phyloP scores from a whole-genome alignment of 2,113 vertebrate species.

The Falco punctatus region DNA sequence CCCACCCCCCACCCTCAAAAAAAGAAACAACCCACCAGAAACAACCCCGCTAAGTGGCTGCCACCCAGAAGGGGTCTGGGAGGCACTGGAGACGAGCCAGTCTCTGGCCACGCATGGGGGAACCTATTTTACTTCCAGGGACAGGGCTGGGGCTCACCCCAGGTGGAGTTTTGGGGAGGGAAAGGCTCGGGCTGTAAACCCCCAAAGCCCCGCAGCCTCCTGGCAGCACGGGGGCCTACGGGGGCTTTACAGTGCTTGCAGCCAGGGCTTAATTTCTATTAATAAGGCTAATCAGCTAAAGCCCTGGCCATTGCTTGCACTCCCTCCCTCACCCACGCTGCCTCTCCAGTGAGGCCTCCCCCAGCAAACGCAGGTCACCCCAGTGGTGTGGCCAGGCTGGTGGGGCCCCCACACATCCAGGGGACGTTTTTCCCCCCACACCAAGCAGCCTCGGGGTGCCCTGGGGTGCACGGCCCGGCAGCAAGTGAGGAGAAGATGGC shows the following conservation, averaged over 20 bases:
- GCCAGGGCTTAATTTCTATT: constrained; percentile 56
- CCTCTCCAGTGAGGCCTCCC: background rate
- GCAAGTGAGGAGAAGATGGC: background rate
- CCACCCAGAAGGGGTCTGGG: background rate
- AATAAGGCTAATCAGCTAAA: constrained; percentile 69
- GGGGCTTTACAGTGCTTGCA: background rate
- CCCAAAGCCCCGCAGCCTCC: background rate
- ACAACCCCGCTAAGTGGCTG: background rate
- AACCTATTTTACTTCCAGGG: background rate
- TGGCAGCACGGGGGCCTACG: background rate
- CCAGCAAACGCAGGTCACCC: background rate
- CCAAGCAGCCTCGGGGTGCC: accelerated
- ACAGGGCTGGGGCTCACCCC: background rate
- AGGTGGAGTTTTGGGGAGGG: background rate
- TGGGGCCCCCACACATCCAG: background rate
- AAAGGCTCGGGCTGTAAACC: background rate
- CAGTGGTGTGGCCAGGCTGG: accelerated
- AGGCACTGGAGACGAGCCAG: accelerated
- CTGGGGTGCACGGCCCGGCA: accelerated
- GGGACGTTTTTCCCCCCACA: accelerated
- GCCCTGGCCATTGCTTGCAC: background rate
- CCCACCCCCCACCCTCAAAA: too few relatives aligned
- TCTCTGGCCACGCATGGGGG: accelerated
- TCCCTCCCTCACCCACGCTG: background rate
- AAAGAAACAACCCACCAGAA: too few relatives aligned